Evolutionary conservation across 30 jellyfish, hydroid and myxozoan genomes (phyloP), one percentile per base, ranked within the genome.

Genomic region (Rhopilema esculentum): DNA sequence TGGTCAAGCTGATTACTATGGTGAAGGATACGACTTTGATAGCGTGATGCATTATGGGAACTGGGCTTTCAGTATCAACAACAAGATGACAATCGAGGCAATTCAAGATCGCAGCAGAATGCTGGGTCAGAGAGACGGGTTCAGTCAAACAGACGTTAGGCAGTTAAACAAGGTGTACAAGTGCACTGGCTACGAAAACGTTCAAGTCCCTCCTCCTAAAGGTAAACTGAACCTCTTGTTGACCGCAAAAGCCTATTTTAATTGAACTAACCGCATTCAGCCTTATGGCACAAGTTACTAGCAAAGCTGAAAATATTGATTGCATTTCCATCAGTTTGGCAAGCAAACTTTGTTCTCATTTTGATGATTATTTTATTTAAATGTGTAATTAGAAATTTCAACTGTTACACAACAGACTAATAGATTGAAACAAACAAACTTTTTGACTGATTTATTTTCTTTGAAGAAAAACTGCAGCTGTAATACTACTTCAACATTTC

Each of bases 141-240:
- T 86, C 88, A 86, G 95, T 86, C 95, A 65, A 27, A 77, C 76
- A 1, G 95, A 86, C 66, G 89, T 77, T 53, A 52, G 75, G 69
- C 95, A 86, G 72, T 16, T 86, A 21, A 86, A 86, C 32, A 86
- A 83, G 29, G 79, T 83, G 8, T 83, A 83, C 74, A 49, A 70
- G 30, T 83, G 92, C 79, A 49, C 27, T 6, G 91, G 91, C 26
- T 81, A 66, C 53, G 85, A 69, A 64, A 71, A 83, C 31, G 85
- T 69, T 52, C 40, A 51, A 32, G 92, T 69, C 6, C 92, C 92
- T 23, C 79, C 85, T 12, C 85, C 52, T 4, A 77, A 72, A n/a
- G 95, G 89, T 49, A 61, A 50, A 16, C 1, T 0, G 26, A 16
- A 63, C 4, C 24, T 2, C 16, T 6, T 61, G 19, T 16, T 51